phyloP scores from a whole-genome alignment of 1,140 invertebrate species.

The Acyrthosiphon pisum region DNA sequence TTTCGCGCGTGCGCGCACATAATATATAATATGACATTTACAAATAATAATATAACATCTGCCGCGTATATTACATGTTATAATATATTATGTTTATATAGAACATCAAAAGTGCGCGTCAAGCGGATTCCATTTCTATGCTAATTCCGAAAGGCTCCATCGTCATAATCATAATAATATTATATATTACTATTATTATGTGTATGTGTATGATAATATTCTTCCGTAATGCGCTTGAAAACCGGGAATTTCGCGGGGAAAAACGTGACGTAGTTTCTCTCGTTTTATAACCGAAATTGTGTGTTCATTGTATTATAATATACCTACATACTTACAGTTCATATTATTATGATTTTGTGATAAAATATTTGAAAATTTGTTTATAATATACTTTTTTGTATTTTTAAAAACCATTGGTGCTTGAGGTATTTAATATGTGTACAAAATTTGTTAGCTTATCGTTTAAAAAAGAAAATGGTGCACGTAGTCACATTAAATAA shows the following conservation, averaged over 20 bases:
- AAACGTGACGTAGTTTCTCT: not conserved
- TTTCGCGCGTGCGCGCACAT: not conserved
- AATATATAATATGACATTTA: not conserved
- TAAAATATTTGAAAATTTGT: not conserved
- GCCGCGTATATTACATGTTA: no score
- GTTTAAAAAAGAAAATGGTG: not conserved
- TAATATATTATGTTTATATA: not conserved
- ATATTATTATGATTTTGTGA: not conserved
- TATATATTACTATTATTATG: not conserved
- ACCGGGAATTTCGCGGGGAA: not conserved
- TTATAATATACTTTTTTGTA: not conserved
- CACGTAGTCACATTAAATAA: not conserved
- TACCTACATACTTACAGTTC: no score
- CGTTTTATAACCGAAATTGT: not conserved
- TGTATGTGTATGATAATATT: not conserved
- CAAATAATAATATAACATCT: no score
- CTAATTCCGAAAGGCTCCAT: constrained; percentile 13
- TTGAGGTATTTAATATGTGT: not conserved
- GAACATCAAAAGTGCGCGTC: not conserved
- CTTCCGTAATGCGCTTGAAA: not conserved
- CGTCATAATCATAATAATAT: not conserved
- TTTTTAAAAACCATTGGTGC: not conserved
- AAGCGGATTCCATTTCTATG: constrained; percentile 41
- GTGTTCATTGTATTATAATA: no score
- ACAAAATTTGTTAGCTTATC: not conserved